Base-by-base conservation (phyloP, 2,888 invertebrate genomes). In the Agrochola lota region DNA sequence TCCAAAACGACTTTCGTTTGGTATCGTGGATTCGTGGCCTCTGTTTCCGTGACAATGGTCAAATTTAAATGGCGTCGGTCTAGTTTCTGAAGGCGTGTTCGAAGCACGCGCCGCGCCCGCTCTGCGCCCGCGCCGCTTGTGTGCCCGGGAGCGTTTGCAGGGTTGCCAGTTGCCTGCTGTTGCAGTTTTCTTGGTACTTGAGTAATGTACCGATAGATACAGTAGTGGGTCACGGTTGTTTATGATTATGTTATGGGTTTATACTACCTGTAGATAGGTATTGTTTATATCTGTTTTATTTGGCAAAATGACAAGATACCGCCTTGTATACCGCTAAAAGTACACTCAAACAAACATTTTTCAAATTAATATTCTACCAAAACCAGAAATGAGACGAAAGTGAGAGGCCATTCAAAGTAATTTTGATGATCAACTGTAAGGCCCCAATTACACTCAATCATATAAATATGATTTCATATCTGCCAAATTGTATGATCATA, bases 21-120 rank as follows among this genome's bases (percentile, higher is more conserved):
- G 59, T 77, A 57, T 69, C 73, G 68, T 49, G 49, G 17, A 17
- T 49, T 49, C 17, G 17, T 79, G 76, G 75, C 81, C 79, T 77
- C 80, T 87, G 89, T 91, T 92, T 93, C 91, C 94, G 93, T 93
- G 94, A 94, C 94, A 94, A 92, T 91, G 91, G 91, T 93, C 92
- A 91, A 93, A 94, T 93, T 93, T 92, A 91, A 93, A 93, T 90
- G 88, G 89, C 91, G 86, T 78, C 90, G 93, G 90, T 94, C 94
- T 91, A 92, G 93, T 93, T 94, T 93, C 83, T 83, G 84, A 80
- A 89, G 90, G 92, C 92, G 94, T 92, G 92, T 90, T 91, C 86
- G 81, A 89, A 90, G 93, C 94, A 94, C 94, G 93, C 93, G 94
- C 92, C 89, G 89, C 87, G 89, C 89, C 87, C 84, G 90, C 84